Base-by-base conservation (phyloP, 2,888 invertebrate species). In the Malacosoma neustria region DNA sequence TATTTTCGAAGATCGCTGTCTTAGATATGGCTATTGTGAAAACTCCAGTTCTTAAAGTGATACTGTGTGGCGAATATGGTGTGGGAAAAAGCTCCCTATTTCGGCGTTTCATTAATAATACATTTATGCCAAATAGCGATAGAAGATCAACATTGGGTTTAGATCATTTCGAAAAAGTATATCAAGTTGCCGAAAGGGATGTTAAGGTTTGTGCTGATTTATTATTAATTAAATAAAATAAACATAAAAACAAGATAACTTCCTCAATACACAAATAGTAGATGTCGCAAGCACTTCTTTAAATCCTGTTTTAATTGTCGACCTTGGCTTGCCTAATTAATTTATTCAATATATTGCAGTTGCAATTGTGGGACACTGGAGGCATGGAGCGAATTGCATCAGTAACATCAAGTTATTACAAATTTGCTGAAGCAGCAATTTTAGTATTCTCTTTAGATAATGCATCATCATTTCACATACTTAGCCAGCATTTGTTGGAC, bases 311-410 rank as follows among this genome's bases (percentile, higher is more conserved):
- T 22, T 22, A 9, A 6, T 7, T 9, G 9, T 22, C 5, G 30
- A 36, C 15, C n/a, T 15, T 35, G 11, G 22, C 15, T 12, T 36
- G 34, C 5, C 22, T 22, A 22, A 22, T 22, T 22, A 22, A 22
- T 22, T 37, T 38, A 31, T 49, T n/a, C n/a, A n/a, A n/a, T n/a
- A 11, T 22, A 51, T 41, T 66, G 60, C 72, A 97, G 96, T 82
- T 98, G 44, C 96, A 97, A 79, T 79, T 98, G 50, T 98, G 97
- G 97, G 98, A 98, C 68, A 98, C 98, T 29, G 97, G 97, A 49
- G 97, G 97, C 34, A 96, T 98, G 95, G 98, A 98, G 76, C 88
- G 97, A 55, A 96, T 97, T 45, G 97, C 97, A 33, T 96, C 96
- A 2, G 94, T 98, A 12, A 97, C 97, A 7, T 95, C 96, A 14